phyloP scores from a whole-genome alignment of 2,797 vertebrate genomes.

The Scyliorhinus canicula region DNA sequence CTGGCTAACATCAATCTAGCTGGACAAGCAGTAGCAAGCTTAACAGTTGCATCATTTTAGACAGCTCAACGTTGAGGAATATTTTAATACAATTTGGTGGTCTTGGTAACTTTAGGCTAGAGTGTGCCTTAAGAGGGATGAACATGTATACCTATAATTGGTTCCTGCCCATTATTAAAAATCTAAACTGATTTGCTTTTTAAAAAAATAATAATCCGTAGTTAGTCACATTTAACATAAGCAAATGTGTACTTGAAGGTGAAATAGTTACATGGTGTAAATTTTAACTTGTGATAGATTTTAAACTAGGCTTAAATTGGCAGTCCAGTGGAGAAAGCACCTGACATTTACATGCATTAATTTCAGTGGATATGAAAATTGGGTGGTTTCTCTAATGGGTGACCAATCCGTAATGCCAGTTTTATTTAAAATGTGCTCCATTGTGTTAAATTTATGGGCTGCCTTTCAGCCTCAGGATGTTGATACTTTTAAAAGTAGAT shows the following conservation, averaged over 20 bases:
- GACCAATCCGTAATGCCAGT: neutral
- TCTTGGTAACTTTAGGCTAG: neutral
- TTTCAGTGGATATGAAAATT: neutral
- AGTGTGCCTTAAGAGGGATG: neutral
- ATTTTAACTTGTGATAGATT: neutral
- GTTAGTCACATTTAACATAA: neutral
- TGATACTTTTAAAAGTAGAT: neutral
- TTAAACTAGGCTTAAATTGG: neutral
- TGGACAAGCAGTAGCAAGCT: neutral
- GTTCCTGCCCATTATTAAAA: neutral
- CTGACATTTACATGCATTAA: neutral
- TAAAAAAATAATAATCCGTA: neutral
- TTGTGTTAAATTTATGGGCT: neutral
- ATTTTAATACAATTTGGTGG: neutral
- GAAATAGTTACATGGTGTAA: neutral
- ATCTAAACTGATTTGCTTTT: neutral
- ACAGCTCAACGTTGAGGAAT: neutral
- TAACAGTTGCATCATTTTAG: neutral
- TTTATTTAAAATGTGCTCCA: neutral
- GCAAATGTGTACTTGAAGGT: neutral
- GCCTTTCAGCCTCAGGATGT: neutral
- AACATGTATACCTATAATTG: neutral
- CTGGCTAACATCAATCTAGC: neutral
- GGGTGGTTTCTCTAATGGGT: neutral
- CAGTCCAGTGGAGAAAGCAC: neutral